Evolutionary conservation across 1,140 invertebrate species (phyloP).

Genomic region (Conopomorpha cramerella): DNA sequence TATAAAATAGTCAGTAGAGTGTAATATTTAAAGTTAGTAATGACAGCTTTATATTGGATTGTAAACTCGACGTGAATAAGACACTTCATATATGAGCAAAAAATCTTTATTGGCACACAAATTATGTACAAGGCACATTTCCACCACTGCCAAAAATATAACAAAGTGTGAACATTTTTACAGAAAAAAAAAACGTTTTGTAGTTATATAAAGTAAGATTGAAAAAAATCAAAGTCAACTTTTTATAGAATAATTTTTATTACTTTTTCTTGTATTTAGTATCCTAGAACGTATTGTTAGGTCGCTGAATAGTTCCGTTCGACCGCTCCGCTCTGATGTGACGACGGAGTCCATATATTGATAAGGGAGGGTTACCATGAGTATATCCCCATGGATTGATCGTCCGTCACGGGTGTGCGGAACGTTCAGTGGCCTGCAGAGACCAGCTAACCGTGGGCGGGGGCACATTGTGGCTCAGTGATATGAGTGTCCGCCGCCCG

Average conservation of each 20-base stretch:
- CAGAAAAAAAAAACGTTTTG: too few species aligned
- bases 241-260: slow-evolving; percentile 54
- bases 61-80: slow-evolving; percentile 33
- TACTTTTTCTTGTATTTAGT: slow-evolving; percentile 47
- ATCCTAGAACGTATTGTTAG: too few species aligned
- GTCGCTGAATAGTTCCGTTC: too few species aligned
- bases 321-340: too few species aligned
- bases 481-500: slow-evolving; percentile 12
- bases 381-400: too few species aligned
- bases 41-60: slow-evolving; percentile 50
- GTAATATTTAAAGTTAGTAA: slow-evolving; percentile 37
- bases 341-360: too few species aligned
- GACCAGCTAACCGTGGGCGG: not conserved
- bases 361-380: too few species aligned
- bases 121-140: slow-evolving; percentile 60
- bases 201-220: slow-evolving; percentile 37
- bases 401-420: too few species aligned
- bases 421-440: slow-evolving; percentile 5
- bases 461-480: not conserved
- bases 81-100: slow-evolving; percentile 15
- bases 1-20: slow-evolving; percentile 44
- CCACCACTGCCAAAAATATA: slow-evolving; percentile 57
- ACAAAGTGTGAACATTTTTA: slow-evolving; percentile 23
- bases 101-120: slow-evolving; percentile 11
- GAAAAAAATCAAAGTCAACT: slow-evolving; percentile 55